Evolutionary conservation across 2,797 vertebrate species (phyloP).

Genomic region (Argyrosomus regius): DNA sequence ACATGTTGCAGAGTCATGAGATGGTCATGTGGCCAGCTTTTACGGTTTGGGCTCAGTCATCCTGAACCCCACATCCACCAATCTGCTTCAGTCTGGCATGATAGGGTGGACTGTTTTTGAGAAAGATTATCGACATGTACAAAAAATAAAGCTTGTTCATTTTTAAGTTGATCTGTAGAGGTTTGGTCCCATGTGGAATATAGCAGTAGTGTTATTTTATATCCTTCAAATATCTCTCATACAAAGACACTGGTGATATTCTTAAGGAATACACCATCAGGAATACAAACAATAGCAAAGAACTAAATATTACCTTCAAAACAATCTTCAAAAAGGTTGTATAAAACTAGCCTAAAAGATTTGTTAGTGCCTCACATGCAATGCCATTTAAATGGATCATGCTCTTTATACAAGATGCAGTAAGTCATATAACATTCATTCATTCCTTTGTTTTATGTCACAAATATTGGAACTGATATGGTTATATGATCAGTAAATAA

Average conservation of each 20-base stretch:
- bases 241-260: conserved; percentile 70
- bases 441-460: conserved; percentile 50
- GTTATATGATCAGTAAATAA: conserved; percentile 32
- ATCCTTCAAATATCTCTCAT: conserved; percentile 56
- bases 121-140: conserved; percentile 57
- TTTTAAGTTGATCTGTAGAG: conserved; percentile 58
- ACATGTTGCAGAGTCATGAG: conserved; percentile 72
- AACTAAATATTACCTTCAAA: conserved; percentile 57
- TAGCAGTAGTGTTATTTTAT: conserved; percentile 50
- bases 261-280: conserved; percentile 53
- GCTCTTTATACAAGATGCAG: conserved; percentile 75
- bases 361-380: conserved; percentile 79
- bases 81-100: conserved; percentile 41
- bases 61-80: conserved; percentile 26
- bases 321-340: conserved; percentile 67
- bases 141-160: conserved; percentile 74
- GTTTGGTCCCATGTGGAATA: conserved; percentile 78
- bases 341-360: conserved; percentile 75
- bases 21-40: conserved; percentile 68
- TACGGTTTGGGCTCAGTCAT: conserved; percentile 37
- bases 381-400: conserved; percentile 73
- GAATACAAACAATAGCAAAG: conserved; percentile 75
- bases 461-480: conserved; percentile 52
- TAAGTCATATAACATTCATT: conserved; percentile 59
- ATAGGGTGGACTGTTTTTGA: conserved; percentile 36